Percentiles rank a stretch among this genome's conserved stretches.
Conservation (phyloP, 2,888 invertebrate genomes). For the Polydesmus complanatus region DNA sequence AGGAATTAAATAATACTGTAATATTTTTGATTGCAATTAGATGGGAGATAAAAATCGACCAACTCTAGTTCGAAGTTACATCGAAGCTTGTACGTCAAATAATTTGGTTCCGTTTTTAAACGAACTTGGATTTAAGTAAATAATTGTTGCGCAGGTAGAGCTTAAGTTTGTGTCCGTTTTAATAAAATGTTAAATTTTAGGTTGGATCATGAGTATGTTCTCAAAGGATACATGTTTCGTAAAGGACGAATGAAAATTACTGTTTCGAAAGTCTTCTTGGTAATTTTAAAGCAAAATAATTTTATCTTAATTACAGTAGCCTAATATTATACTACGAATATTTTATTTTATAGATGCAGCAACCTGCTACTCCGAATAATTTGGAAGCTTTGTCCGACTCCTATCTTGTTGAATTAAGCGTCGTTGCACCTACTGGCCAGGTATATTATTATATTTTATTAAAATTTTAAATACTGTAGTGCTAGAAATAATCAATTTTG, state of each 20-base stretch:
- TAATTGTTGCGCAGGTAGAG: constrained; percentile 31
- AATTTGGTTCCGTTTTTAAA: constrained; percentile 81
- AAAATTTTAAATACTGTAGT: not conserved
- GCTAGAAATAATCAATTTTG: not conserved
- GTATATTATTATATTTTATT: constrained; percentile 3
- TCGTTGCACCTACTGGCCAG: constrained; percentile 29
- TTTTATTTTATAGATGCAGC: constrained; percentile 41
- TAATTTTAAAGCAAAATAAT: not conserved
- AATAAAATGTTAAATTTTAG: constrained; percentile 22
- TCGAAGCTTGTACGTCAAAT: constrained; percentile 81
- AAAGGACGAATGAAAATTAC: constrained; percentile 96
- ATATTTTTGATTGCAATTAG: no score
- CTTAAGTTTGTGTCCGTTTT: not conserved
- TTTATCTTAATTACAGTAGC: constrained; percentile 1
- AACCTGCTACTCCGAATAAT: constrained; percentile 36
- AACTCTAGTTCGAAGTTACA: constrained; percentile 77
- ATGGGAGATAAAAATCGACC: constrained; percentile 71
- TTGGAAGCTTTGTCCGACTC: constrained; percentile 79
- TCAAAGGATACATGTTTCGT: constrained; percentile 85
- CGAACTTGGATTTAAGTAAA: constrained; percentile 54
- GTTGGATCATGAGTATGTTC: constrained; percentile 84
- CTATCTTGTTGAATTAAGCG: constrained; percentile 83
- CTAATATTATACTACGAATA: not conserved
- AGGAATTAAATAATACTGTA: no score
- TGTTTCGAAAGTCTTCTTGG: constrained; percentile 70